Base-by-base conservation (phyloP, 2,797 vertebrate species). In the Sebastes miniatus region DNA sequence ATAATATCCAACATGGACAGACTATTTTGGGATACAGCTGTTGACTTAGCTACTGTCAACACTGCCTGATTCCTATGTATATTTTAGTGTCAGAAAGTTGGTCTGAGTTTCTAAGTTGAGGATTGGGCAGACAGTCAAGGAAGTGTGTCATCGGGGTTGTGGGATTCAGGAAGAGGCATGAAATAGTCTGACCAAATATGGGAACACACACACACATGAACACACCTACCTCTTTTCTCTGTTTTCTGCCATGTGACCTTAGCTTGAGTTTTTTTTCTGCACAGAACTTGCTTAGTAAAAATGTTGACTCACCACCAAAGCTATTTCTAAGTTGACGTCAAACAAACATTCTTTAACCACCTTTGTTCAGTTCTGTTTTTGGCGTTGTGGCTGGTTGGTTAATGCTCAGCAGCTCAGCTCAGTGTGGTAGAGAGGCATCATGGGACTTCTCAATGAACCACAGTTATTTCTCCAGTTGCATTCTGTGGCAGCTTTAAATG, bases 151-250 rank as follows among this genome's bases (percentile, higher is more conserved):
- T 50, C 61, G 67, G 73, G 76, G 63, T 68, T 79, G 29, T 29
- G 61, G 47, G 80, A 64, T 77, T 84, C 77, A 74, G 66, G 61
- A 75, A 64, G 59, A 66, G 78, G 67, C 52, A 73, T 64, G 61
- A 71, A 73, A 59, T 22, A 57, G 63, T 69, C 54, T 87, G 83
- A 93, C 92, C 94, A 92, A 90, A 95, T 92, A 95, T 89, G 93
- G 93, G 10, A 77, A 75, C 58, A 43, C 57, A 62, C 79, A 68
- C 32, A 20, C 66, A 24, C 2, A 1, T 6, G 13, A 62, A 83
- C 73, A 47, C 73, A 36, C 72, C n/a, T 29, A 6, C 34, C 5
- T 61, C 14, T 27, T 18, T 18, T 52, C 25, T 52, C 5, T 58
- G 18, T 59, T 71, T 57, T 74, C 65, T 76, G n/a, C 34, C 11